A percentile compares a stretch with the other conserved stretches of the same genome.
These are phyloP conservation scores for Ceratothoa steindachneri DNA, from an alignment of 2,888 invertebrate species.

Conservation along the genomic window DNA sequence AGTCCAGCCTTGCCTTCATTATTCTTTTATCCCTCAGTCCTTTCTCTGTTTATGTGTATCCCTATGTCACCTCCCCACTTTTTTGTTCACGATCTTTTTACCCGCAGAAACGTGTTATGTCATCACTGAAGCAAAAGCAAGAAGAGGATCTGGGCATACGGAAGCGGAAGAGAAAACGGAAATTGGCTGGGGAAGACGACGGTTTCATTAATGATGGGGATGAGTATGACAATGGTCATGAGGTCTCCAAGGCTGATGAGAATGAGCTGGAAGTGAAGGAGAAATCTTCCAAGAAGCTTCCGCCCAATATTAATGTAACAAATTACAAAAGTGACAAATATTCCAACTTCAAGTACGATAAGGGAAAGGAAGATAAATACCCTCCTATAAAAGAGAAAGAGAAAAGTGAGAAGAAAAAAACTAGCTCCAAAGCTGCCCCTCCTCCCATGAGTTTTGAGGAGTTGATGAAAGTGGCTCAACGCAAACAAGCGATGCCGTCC, in stretches of 20 bases:
- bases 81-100: no score
- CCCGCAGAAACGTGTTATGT: conserved; percentile 37
- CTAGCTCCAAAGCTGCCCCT: conserved; percentile 58
- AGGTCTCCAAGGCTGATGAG: background rate
- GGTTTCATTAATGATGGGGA: conserved; percentile 44
- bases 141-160: conserved; percentile 33
- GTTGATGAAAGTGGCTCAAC: conserved; percentile 73
- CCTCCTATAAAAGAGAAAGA: conserved; percentile 20
- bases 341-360: conserved; percentile 48
- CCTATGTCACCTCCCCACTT: no score
- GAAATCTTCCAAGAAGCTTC: background rate
- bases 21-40: no score
- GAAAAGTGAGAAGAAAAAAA: conserved; percentile 51
- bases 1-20: no score
- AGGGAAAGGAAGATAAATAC: conserved; percentile 59
- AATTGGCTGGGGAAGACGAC: conserved; percentile 15
- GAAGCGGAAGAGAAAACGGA: conserved; percentile 32
- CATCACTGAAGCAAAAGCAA: conserved; percentile 33
- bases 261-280: background rate
- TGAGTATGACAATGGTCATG: conserved; percentile 10
- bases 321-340: conserved; percentile 21
- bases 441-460: conserved; percentile 75
- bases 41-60: no score
- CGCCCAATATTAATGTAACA: background rate
- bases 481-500: conserved; percentile 17